Conservation (phyloP, 2,888 invertebrate genomes). For the Dysmachus trigonus region DNA sequence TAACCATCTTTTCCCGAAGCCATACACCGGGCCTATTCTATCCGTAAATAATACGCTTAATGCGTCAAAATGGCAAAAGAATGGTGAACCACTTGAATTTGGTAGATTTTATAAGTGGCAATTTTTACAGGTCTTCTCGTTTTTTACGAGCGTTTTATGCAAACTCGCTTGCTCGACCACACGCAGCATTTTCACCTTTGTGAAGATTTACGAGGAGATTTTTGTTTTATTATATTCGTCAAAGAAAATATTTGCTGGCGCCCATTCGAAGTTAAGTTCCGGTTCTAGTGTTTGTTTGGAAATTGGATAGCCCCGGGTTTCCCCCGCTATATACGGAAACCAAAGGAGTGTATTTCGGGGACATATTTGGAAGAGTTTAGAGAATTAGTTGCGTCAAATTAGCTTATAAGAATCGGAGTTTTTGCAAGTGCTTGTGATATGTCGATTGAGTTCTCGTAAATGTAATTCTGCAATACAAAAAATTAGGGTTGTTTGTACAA, state of each 20-base stretch:
- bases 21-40: background rate
- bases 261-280: background rate
- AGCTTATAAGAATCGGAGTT: background rate
- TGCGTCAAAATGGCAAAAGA: background rate
- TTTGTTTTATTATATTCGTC: background rate
- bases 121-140: conserved; percentile 19
- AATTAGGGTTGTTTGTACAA: too few relatives aligned
- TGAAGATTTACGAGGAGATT: conserved; percentile 18
- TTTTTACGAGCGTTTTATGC: conserved; percentile 18
- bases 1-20: background rate
- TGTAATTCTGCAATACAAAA: too few relatives aligned
- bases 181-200: background rate
- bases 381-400: background rate
- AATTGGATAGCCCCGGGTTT: background rate
- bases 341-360: background rate
- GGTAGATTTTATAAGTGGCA: conserved; percentile 33
- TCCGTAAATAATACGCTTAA: conserved; percentile 2
- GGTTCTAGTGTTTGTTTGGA: background rate
- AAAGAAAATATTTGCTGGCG: background rate
- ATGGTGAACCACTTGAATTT: background rate
- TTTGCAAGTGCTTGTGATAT: too few relatives aligned
- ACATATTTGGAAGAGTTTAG: background rate
- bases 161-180: conserved; percentile 5
- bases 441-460: too few relatives aligned
- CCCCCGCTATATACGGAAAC: conserved; percentile 3